Conservation (phyloP, 2,888 invertebrate species). For the Polymixis lichenea region DNA sequence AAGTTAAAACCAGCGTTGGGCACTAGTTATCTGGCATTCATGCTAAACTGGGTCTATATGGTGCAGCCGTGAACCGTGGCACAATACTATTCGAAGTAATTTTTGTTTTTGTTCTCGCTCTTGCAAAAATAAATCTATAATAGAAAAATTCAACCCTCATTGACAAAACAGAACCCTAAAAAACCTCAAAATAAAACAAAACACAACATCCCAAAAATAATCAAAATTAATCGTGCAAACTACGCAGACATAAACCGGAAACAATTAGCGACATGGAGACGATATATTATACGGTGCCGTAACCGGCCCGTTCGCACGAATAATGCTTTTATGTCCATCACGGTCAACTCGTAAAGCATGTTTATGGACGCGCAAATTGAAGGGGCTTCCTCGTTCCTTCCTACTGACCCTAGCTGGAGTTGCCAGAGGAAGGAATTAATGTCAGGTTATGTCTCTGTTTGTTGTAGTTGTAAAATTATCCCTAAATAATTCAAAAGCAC, state of each 20-base stretch:
- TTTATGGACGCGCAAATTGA: conserved; percentile 79
- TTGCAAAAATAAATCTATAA: background rate
- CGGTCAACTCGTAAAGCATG: conserved; percentile 76
- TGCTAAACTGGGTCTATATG: no score
- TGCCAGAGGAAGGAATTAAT: conserved; percentile 45
- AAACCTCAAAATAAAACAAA: conserved; percentile 10
- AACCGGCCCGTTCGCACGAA: conserved; percentile 61
- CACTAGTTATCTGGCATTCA: no score
- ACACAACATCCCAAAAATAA: conserved; percentile 33
- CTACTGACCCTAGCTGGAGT: conserved; percentile 64
- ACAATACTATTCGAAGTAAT: no score
- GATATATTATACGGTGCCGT: conserved; percentile 51
- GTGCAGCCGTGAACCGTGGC: no score
- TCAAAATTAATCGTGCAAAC: conserved; percentile 52
- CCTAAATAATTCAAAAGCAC: background rate
- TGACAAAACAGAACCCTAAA: background rate
- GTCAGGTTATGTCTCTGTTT: conserved; percentile 7
- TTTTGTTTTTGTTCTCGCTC: no score
- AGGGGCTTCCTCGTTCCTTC: conserved; percentile 75
- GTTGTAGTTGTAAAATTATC: background rate
- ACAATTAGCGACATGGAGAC: conserved; percentile 63
- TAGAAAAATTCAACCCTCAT: background rate
- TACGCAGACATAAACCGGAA: conserved; percentile 48
- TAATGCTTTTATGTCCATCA: conserved; percentile 73
- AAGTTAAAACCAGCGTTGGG: no score